Evolutionary conservation across 2,888 invertebrate species (phyloP), one percentile per base, ranked within the genome.

Genomic region (Notodonta dromedarius): DNA sequence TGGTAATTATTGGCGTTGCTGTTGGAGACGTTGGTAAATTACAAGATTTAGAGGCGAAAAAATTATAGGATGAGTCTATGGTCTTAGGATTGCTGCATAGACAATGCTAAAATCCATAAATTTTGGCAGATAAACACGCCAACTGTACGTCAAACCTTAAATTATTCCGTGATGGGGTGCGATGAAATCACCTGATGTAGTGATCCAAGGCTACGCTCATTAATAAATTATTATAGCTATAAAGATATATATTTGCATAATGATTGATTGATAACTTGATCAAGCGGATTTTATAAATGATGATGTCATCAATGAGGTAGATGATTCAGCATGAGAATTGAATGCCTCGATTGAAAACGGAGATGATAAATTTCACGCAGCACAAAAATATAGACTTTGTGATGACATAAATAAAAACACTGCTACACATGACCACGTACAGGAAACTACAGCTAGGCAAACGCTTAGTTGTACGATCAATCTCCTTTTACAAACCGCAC

Each of bases 1-100:
- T 73, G 66, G 74, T 77, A 85, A 90, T 88, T 87, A 87, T 76
- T 69, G 75, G 71, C 69, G 75, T 75, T 84, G 84, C 78, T 81
- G 82, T 81, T 76, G 69, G 74, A 67, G 78, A 77, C 76, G 81
- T 77, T 71, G 68, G 76, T 67, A 75, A 78, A 84, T 84, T 86
- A 76, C 79, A 67, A 80, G 79, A 83, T 78, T 69, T 70, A 77
- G 77, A 71, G 70, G 65, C 66, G 66, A 73, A 82, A 73, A 81
- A 79, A 77, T 65, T 64, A 56, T 67, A 59, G 48, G 61, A 8
- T 57, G 9, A 44, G 46, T 53, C 52, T 12, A 39, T 4, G 12
- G 12, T 7, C 9, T 1, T 9, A 4, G 40, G 11, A 42, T 11
- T 42, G 11, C 42, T 12, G 42, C 42, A 42, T 4, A 11, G 12